These are phyloP conservation scores for Adelosebastes latens DNA, from an alignment of 2,797 vertebrate species.

Conservation along the genomic window DNA sequence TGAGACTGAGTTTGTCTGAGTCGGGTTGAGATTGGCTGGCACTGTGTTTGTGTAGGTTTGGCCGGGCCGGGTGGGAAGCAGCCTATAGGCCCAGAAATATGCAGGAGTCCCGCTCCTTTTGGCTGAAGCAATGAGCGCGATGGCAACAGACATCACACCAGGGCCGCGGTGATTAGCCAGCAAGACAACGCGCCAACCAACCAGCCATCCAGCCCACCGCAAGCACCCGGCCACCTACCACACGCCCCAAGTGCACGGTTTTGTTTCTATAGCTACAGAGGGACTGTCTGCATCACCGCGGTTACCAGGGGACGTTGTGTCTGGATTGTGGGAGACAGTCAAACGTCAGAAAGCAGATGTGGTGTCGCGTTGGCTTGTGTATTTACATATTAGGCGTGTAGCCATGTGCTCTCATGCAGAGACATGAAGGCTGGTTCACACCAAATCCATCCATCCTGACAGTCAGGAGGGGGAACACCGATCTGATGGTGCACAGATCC, in stretches of 20 bases:
- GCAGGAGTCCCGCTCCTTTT: constrained; percentile 36
- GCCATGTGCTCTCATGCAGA: constrained; percentile 20
- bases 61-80: constrained; percentile 29
- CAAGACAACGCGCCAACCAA: constrained; percentile 40
- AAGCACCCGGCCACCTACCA: constrained; percentile 63
- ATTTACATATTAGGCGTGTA: constrained; percentile 36
- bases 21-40: constrained; percentile 70
- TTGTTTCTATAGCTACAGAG: constrained; percentile 67
- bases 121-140: constrained; percentile 43
- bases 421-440: neutral
- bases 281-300: constrained; percentile 65
- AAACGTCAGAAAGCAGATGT: constrained; percentile 55
- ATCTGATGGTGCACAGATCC: neutral
- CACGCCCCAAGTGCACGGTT: constrained; percentile 41
- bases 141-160: constrained; percentile 79
- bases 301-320: constrained; percentile 60
- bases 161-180: constrained; percentile 55
- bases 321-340: constrained; percentile 52
- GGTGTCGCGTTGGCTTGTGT: constrained; percentile 27
- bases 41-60: constrained; percentile 76
- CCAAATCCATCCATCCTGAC: constrained; percentile 3
- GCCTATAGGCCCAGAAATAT: constrained; percentile 47
- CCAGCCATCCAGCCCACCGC: constrained; percentile 56
- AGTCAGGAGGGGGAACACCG: constrained; percentile 5
- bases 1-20: constrained; percentile 65